Evolutionary conservation across 2,888 invertebrate genomes (phyloP).

Genomic region (Eupithecia pulchellata): DNA sequence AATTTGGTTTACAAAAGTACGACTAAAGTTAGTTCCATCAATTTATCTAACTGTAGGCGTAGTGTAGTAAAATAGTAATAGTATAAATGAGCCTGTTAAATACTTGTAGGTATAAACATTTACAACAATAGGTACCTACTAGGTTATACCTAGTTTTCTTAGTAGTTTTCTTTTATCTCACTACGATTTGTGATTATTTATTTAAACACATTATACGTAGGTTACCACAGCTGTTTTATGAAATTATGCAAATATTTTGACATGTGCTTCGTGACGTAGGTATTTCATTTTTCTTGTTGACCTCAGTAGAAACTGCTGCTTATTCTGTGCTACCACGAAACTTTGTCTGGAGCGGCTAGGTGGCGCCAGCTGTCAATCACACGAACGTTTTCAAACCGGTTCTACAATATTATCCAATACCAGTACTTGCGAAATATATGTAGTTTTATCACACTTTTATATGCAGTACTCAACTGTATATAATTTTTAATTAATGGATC

Average conservation of each 20-base stretch:
- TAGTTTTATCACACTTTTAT: too few species aligned
- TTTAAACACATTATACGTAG: background rate
- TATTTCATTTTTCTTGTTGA: background rate
- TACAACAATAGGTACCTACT: too few species aligned
- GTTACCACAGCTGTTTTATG: background rate
- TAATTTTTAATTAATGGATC: too few species aligned
- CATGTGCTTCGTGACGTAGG: background rate
- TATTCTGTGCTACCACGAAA: background rate
- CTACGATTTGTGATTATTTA: background rate
- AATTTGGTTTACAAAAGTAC: too few species aligned
- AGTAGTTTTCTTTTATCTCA: background rate
- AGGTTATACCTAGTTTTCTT: too few species aligned
- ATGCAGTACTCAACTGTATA: too few species aligned
- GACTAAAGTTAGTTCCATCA: too few species aligned
- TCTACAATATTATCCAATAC: background rate
- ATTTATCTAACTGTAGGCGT: too few species aligned
- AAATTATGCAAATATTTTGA: conserved; percentile 2
- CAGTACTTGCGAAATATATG: background rate
- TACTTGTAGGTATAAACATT: too few species aligned
- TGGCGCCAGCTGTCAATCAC: background rate
- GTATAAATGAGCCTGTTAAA: too few species aligned
- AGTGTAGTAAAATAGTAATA: too few species aligned
- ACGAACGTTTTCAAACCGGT: background rate
- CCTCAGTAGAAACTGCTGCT: background rate
- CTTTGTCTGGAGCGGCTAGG: background rate